Percentiles rank a stretch among this genome's conserved stretches.
Evolutionary conservation across 2,797 vertebrate genomes (phyloP).

Genomic region (Sus cebifrons): DNA sequence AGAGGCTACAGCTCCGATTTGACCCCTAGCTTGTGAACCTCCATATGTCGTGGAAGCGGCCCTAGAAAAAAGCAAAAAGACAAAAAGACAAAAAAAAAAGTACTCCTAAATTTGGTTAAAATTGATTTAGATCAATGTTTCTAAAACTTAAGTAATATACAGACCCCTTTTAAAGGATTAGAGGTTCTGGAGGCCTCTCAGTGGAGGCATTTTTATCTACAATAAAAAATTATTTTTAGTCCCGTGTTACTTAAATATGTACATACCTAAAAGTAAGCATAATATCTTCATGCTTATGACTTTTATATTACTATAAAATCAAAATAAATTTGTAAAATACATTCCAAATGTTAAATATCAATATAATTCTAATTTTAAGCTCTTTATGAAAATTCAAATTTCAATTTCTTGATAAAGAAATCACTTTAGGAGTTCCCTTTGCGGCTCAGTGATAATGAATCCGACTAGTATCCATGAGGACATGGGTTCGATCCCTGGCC

Average conservation of each 20-base stretch:
- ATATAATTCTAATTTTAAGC: not conserved
- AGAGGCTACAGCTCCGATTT: too few relatives aligned
- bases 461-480: too few relatives aligned
- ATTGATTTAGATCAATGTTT: conserved; percentile 37
- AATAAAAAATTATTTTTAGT: conserved; percentile 19
- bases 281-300: not conserved
- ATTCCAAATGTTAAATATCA: conserved; percentile 40
- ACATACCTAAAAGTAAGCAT: not conserved
- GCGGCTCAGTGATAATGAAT: too few relatives aligned
- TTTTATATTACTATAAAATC: conserved; percentile 58
- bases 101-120: conserved; percentile 38
- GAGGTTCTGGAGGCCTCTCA: not conserved
- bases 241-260: not conserved
- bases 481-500: too few relatives aligned
- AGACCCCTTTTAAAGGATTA: not conserved
- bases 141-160: not conserved
- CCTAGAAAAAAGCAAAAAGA: too few relatives aligned
- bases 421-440: not conserved
- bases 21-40: too few relatives aligned
- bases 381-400: not conserved
- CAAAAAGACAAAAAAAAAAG: not conserved
- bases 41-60: too few relatives aligned
- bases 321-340: conserved; percentile 36
- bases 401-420: not conserved
- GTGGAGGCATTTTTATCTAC: conserved; percentile 4